Conservation (phyloP, 2,113 vertebrate genomes). For the Trichomycterus rosablanca region DNA sequence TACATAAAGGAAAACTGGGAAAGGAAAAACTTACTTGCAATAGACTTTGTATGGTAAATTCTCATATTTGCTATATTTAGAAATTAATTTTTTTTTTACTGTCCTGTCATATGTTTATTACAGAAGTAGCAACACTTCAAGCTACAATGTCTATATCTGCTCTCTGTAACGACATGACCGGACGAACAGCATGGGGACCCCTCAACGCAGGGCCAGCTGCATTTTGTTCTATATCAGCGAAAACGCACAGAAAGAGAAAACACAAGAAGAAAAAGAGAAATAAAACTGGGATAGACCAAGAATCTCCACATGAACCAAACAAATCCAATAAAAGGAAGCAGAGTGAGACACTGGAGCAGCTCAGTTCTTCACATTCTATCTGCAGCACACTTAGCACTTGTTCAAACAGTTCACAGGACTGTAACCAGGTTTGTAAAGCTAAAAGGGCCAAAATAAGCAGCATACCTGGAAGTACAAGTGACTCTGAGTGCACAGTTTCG, state of each 20-base stretch:
- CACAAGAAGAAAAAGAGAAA: constrained; percentile 5
- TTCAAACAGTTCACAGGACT: background rate
- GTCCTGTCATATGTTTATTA: background rate
- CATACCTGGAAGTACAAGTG: background rate
- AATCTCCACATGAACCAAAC: background rate
- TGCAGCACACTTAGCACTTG: no score
- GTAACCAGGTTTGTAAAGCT: background rate
- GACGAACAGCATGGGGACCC: background rate
- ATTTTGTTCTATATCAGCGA: background rate
- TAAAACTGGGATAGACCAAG: background rate
- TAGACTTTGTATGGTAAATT: no score
- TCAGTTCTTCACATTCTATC: background rate
- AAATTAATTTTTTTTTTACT: no score
- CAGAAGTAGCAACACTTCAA: background rate
- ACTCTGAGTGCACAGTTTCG: background rate
- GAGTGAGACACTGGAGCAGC: constrained; percentile 4
- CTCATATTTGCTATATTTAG: no score
- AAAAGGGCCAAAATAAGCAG: constrained; percentile 21
- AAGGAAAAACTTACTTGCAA: no score
- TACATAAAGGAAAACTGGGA: no score
- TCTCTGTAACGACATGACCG: background rate
- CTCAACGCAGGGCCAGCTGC: background rate
- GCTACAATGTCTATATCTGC: constrained; percentile 13
- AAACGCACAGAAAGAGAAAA: no score
- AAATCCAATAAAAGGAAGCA: constrained; percentile 24